These are phyloP conservation scores for Bibio marci DNA, from an alignment of 2,888 invertebrate genomes.

Conservation along the genomic window DNA sequence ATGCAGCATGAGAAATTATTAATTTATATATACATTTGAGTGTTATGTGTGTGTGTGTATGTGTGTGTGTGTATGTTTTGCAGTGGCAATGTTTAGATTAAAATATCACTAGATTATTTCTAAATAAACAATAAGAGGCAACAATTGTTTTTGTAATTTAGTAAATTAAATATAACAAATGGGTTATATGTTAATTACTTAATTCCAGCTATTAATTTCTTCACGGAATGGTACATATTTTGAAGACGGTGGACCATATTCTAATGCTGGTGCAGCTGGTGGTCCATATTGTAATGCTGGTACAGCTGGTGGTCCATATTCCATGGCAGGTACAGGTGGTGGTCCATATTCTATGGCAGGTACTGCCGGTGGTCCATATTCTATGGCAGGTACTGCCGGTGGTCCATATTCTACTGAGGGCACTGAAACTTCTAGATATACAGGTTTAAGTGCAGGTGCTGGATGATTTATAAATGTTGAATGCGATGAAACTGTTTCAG, in stretches of 20 bases:
- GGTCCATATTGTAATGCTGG: constrained; percentile 5
- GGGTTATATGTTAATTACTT: constrained; percentile 9
- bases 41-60: too few species aligned
- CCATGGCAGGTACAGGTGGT: constrained; percentile 3
- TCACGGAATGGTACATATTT: constrained; percentile 11
- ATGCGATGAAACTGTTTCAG: too few species aligned
- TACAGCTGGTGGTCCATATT: constrained; percentile 6
- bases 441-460: constrained; percentile 8
- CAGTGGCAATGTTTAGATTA: too few species aligned
- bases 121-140: not conserved
- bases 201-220: not conserved
- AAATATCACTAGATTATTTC: too few species aligned
- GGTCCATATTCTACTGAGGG: constrained; percentile 5
- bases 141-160: not conserved
- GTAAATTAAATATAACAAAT: too few species aligned
- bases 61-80: too few species aligned
- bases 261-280: constrained; percentile 8
- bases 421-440: not conserved
- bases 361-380: constrained; percentile 10
- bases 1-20: too few species aligned
- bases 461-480: constrained; percentile 12
- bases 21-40: too few species aligned
- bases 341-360: constrained; percentile 6
- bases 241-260: constrained; percentile 10
- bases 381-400: constrained; percentile 9